A percentile compares a stretch with the other conserved stretches of the same genome.
Evolutionary conservation across 2,113 vertebrate species (phyloP).

Genomic region (Antennarius striatus): DNA sequence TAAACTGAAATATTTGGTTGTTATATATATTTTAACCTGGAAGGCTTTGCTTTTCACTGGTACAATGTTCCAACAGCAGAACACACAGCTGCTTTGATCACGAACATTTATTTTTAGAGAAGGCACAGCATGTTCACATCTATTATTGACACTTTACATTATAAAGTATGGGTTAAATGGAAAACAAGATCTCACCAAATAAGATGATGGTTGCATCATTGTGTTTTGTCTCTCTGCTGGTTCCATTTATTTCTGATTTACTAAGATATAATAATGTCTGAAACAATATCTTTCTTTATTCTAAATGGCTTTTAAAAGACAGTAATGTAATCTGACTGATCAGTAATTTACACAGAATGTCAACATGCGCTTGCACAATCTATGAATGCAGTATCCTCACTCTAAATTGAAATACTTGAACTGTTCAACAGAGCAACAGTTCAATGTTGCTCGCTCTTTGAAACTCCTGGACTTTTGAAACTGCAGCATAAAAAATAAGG

Average conservation of each 20-base stretch:
- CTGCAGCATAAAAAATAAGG: neutral
- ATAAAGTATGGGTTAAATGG: neutral
- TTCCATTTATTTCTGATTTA: neutral
- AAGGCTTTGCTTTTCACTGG: neutral
- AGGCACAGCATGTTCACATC: conserved; percentile 6
- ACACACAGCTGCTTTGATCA: conserved; percentile 5
- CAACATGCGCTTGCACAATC: neutral
- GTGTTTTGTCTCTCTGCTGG: neutral
- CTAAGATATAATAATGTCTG: no score
- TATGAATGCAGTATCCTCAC: neutral
- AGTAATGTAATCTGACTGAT: neutral
- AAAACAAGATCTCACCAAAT: neutral
- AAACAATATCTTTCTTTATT: no score
- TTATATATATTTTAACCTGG: neutral
- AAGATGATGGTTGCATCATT: neutral
- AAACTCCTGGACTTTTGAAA: no score
- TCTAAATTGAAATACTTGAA: neutral
- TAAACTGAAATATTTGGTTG: no score
- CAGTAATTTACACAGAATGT: neutral
- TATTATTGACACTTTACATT: neutral
- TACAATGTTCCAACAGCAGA: conserved; percentile 9
- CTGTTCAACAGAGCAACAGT: neutral
- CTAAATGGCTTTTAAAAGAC: no score
- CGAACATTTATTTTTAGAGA: neutral
- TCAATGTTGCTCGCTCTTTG: neutral